Evolutionary conservation across 30 jellyfish, hydroid and myxozoan genomes (phyloP).

Genomic region (Aurelia aurita complex sp. Pacific): DNA sequence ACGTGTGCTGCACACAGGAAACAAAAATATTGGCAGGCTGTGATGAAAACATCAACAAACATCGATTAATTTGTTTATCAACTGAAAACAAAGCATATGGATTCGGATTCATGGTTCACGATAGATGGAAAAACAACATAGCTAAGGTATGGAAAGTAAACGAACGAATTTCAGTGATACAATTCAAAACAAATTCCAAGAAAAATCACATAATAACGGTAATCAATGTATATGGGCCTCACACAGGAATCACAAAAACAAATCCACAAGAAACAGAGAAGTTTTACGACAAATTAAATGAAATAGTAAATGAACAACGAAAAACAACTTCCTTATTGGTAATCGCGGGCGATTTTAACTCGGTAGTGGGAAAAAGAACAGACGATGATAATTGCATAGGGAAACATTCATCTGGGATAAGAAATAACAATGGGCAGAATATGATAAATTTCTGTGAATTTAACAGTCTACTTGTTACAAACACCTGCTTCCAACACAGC

Average conservation of each 20-base stretch:
- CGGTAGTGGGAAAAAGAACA: conserved; percentile 42
- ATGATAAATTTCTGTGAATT: too few relatives aligned
- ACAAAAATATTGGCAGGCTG: conserved; percentile 31
- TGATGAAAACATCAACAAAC: conserved; percentile 31
- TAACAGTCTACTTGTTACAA: too few relatives aligned
- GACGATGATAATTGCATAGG: neutral
- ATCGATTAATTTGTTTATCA: conserved; percentile 15
- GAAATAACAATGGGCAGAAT: too few relatives aligned
- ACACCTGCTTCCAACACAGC: too few relatives aligned
- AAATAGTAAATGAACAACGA: conserved; percentile 25
- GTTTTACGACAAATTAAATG: conserved; percentile 39
- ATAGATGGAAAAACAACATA: conserved; percentile 15
- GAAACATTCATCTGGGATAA: too few relatives aligned
- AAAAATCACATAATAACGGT: neutral
- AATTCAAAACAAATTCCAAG: conserved; percentile 5
- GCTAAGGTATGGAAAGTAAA: conserved; percentile 35
- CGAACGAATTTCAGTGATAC: conserved; percentile 25
- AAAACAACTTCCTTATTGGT: conserved; percentile 30
- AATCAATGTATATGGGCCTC: conserved; percentile 24
- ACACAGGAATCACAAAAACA: conserved; percentile 43
- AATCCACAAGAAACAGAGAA: conserved; percentile 34
- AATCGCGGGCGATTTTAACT: conserved; percentile 28
- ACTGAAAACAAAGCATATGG: conserved; percentile 43
- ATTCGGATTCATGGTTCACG: conserved; percentile 32
- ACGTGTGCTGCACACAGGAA: neutral